Evolutionary conservation across 1,140 invertebrate species (phyloP).

Genomic region (Drosophila arawakana): DNA sequence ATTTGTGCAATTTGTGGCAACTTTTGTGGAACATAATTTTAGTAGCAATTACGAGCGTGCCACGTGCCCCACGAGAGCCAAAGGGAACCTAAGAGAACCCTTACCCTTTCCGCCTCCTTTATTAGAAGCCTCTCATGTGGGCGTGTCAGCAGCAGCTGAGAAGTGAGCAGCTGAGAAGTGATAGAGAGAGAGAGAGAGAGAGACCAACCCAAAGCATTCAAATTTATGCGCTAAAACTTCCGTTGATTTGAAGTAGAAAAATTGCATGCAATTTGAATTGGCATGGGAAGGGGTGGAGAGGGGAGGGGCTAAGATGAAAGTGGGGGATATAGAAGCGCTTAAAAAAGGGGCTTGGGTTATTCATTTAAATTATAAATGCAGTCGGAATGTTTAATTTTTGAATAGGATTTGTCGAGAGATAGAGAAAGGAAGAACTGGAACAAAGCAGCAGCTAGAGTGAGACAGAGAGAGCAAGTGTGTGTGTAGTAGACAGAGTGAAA

Average conservation of each 20-base stretch:
- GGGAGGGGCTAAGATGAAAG: not conserved
- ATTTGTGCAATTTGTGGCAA: slow-evolving; percentile 77
- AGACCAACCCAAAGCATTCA: slow-evolving; percentile 51
- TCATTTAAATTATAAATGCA: slow-evolving; percentile 83
- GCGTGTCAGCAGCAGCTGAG: slow-evolving; percentile 36
- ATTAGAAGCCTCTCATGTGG: not conserved
- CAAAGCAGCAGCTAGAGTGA: too few relatives aligned
- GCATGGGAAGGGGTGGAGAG: not conserved
- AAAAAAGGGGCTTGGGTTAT: slow-evolving; percentile 68
- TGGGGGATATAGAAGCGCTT: not conserved
- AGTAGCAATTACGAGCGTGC: slow-evolving; percentile 76
- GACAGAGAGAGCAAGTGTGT: not conserved
- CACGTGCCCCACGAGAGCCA: slow-evolving; percentile 7
- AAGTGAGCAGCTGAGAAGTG: not conserved
- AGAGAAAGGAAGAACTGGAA: not conserved
- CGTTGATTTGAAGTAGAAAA: slow-evolving; percentile 68
- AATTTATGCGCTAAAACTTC: slow-evolving; percentile 82
- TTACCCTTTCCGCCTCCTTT: too few relatives aligned
- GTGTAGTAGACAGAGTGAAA: not conserved
- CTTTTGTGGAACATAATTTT: slow-evolving; percentile 80
- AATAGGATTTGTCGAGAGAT: slow-evolving; percentile 43
- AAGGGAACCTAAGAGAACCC: too few relatives aligned
- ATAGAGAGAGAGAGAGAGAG: too few relatives aligned
- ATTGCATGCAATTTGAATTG: slow-evolving; percentile 55
- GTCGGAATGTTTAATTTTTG: slow-evolving; percentile 83